Base-by-base conservation (phyloP, 2,888 invertebrate genomes). In the Antheraea yamamai region DNA sequence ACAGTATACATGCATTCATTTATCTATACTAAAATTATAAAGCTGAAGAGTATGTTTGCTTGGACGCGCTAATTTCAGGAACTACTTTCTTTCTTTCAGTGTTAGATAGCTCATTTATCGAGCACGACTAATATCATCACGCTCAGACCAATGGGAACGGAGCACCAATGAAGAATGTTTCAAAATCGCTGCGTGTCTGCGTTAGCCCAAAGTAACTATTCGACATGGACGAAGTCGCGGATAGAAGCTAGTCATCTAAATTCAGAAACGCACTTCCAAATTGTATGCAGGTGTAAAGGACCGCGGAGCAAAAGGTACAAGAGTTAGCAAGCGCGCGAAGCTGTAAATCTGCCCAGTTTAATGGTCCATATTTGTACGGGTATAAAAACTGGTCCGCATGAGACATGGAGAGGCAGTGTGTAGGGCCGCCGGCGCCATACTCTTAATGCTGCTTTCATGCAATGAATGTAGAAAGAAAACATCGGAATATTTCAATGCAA, bases 381-480 rank as follows among this genome's bases (percentile, higher is more conserved):
- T 87, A 91, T 90, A 93, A 93, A 93, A 93, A 92, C 86, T 84
- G 87, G 86, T 87, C 87, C 26, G 26, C 30, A 66, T 66, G 16
- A 23, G 16, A 26, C 16, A 30, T 14, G 16, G 16, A 30, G 30
- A 16, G 12, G 8, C 81, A 83, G 82, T 79, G 81, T 82, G 83
- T 87, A 90, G 89, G 91, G 88, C 89, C 89, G 89, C 89, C 87
- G 93, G 92, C 93, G 92, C 93, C 92, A 81, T 84, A 81, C 83
- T 83, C 77, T 84, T 81, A 84, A 88, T 87, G 87, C 86, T 86
- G 58, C 39, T 35, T 73, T 61, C 26, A 14, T 64, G 23, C 12
- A 39, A 58, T 47, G 58, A 23, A 16, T 72, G 26, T 47, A 52
- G 18, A 64, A 26, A 10, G n/a, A 61, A 61, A 8, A 12, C n/a